phyloP scores from a whole-genome alignment of 2,113 vertebrate genomes.

The Notiomystis cincta region DNA sequence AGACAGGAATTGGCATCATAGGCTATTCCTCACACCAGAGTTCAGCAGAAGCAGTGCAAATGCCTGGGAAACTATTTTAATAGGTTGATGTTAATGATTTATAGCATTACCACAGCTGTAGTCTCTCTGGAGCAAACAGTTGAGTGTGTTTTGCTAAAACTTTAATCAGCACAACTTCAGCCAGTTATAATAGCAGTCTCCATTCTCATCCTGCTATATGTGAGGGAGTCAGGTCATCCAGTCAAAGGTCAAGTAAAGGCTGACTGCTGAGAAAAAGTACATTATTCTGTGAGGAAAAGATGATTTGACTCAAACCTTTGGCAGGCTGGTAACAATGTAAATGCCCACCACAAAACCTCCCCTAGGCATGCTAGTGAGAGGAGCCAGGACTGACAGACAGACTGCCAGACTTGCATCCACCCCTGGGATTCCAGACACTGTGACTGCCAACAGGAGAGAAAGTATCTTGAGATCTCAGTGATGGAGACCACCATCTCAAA shows the following conservation, averaged over 20 bases:
- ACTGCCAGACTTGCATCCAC: background rate
- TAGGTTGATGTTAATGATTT: conserved; percentile 23
- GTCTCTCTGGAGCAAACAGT: background rate
- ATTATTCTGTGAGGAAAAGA: background rate
- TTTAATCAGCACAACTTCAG: background rate
- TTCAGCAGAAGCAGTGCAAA: background rate
- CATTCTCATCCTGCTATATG: background rate
- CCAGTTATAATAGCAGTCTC: background rate
- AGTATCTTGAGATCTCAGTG: background rate
- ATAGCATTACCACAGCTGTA: background rate
- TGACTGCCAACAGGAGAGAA: background rate
- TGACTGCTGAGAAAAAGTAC: background rate
- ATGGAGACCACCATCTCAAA: background rate
- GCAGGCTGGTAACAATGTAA: background rate
- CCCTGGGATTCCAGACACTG: background rate
- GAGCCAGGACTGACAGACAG: background rate
- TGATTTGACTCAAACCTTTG: background rate
- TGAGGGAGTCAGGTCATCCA: background rate
- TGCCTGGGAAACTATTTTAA: background rate
- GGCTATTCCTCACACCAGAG: background rate
- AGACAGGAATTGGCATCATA: background rate
- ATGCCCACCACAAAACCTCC: background rate
- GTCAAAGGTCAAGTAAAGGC: background rate
- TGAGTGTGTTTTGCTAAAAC: conserved; percentile 2
- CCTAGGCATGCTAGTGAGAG: background rate